A percentile compares a stretch with the other conserved stretches of the same genome.
These are phyloP conservation scores for Enteromius treurensis DNA, from an alignment of 2,797 vertebrate genomes.

Conservation along the genomic window DNA sequence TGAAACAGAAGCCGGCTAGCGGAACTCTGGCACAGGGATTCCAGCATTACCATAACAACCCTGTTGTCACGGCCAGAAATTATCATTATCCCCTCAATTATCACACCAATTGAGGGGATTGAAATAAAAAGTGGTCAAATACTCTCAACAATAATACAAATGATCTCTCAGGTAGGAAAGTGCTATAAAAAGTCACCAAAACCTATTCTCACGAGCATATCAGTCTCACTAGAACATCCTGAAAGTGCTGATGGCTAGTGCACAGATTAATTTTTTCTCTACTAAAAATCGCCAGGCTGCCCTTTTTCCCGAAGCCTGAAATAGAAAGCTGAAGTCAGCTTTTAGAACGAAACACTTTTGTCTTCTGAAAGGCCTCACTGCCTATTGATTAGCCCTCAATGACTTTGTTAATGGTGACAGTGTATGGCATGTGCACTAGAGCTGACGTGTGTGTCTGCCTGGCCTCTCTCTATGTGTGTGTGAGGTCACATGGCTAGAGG, in stretches of 20 bases:
- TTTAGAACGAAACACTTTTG: conserved; percentile 50
- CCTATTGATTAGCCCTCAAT: conserved; percentile 58
- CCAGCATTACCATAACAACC: conserved; percentile 75
- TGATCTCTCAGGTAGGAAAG: neutral
- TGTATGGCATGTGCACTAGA: conserved; percentile 5
- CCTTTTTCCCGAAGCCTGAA: conserved; percentile 43
- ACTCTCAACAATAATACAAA: neutral
- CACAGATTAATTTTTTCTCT: conserved; percentile 38
- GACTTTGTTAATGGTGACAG: conserved; percentile 48
- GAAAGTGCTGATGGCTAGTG: conserved; percentile 33
- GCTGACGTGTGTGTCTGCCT: neutral
- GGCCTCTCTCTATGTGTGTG: conserved; percentile 1
- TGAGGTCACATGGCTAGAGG: neutral
- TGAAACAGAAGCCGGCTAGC: conserved; percentile 60
- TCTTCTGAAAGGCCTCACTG: conserved; percentile 52
- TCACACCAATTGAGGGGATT: neutral
- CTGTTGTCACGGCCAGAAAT: conserved; percentile 49
- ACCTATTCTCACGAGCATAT: conserved; percentile 21
- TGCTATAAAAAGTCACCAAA: neutral
- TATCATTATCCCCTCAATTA: too few species aligned
- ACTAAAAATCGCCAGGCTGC: conserved; percentile 44
- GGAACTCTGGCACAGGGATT: conserved; percentile 69
- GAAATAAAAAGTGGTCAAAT: neutral
- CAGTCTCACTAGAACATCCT: conserved; percentile 17
- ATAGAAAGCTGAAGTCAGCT: conserved; percentile 60